A percentile compares a stretch with the other conserved stretches of the same genome.
Evolutionary conservation across 2,888 invertebrate species (phyloP).

Genomic region (Strigamia transsilvanica): DNA sequence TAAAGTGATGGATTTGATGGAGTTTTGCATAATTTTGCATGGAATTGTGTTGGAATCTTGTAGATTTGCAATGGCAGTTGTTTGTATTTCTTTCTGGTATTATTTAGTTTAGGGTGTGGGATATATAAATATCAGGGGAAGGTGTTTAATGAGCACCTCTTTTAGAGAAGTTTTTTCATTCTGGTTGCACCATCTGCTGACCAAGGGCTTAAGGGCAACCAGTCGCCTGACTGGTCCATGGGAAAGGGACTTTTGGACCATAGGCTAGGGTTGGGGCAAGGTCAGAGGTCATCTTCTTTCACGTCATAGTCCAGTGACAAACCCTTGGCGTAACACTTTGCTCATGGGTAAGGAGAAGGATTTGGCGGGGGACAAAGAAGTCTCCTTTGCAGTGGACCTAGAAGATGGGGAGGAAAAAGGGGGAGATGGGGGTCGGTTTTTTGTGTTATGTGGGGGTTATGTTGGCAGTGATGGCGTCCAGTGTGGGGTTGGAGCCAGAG

Average conservation of each 20-base stretch:
- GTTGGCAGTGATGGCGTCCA: slow-evolving; percentile 29
- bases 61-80: too few relatives aligned
- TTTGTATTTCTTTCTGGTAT: not conserved
- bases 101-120: not conserved
- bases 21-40: too few relatives aligned
- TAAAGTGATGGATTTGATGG: too few relatives aligned
- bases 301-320: slow-evolving; percentile 47
- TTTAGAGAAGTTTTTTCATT: not conserved
- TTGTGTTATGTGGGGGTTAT: slow-evolving; percentile 27
- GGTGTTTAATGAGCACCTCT: slow-evolving; percentile 23
- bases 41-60: too few relatives aligned
- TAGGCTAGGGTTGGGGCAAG: slow-evolving; percentile 47
- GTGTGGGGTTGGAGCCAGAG: slow-evolving; percentile 25
- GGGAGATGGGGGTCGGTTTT: slow-evolving; percentile 3
- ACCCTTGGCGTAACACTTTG: slow-evolving; percentile 49
- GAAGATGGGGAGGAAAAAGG: not conserved
- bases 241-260: slow-evolving; percentile 49
- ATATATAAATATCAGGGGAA: not conserved
- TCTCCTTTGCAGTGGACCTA: slow-evolving; percentile 42
- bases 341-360: slow-evolving; percentile 43
- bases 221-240: slow-evolving; percentile 48
- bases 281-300: slow-evolving; percentile 45
- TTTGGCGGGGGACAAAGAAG: slow-evolving; percentile 36
- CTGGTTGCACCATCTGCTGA: slow-evolving; percentile 45
- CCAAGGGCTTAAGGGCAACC: slow-evolving; percentile 47